Evolutionary conservation across 2,797 vertebrate species (phyloP).

Genomic region (Coreius guichenoti): DNA sequence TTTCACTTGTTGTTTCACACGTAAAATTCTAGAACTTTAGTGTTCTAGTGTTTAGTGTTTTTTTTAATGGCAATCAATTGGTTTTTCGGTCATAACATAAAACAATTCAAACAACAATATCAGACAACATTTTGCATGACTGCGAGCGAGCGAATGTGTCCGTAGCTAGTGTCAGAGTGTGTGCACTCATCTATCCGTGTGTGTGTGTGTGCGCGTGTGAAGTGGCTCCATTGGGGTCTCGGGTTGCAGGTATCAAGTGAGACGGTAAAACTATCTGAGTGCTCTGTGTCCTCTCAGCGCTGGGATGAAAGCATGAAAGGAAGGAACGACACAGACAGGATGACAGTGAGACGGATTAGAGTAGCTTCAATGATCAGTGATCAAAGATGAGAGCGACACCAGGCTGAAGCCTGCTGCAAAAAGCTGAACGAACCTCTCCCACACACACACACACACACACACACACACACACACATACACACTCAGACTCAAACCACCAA

Average conservation of each 20-base stretch:
- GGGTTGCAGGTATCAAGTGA: conserved; percentile 76
- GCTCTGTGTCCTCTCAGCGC: conserved; percentile 76
- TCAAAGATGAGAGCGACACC: conserved; percentile 73
- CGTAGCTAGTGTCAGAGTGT: neutral
- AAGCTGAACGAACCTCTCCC: conserved; percentile 12
- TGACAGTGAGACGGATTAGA: conserved; percentile 82
- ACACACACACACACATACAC: conserved; percentile 3
- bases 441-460: neutral
- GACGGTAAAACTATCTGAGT: conserved; percentile 82
- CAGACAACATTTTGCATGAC: neutral
- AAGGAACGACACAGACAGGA: conserved; percentile 78
- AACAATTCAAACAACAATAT: neutral
- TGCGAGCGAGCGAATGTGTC: neutral
- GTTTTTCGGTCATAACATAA: neutral
- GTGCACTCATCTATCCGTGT: neutral
- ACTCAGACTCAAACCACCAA: neutral
- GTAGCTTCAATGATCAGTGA: conserved; percentile 81
- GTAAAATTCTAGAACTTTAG: neutral
- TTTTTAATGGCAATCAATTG: neutral
- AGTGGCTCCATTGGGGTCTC: conserved; percentile 53
- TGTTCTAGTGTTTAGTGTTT: no score
- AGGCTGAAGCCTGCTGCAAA: conserved; percentile 14
- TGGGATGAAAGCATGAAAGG: conserved; percentile 80
- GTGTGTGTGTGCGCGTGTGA: conserved; percentile 9
- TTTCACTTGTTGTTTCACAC: neutral